Conservation (phyloP, 1,140 invertebrate species). For the Aphis gossypii region DNA sequence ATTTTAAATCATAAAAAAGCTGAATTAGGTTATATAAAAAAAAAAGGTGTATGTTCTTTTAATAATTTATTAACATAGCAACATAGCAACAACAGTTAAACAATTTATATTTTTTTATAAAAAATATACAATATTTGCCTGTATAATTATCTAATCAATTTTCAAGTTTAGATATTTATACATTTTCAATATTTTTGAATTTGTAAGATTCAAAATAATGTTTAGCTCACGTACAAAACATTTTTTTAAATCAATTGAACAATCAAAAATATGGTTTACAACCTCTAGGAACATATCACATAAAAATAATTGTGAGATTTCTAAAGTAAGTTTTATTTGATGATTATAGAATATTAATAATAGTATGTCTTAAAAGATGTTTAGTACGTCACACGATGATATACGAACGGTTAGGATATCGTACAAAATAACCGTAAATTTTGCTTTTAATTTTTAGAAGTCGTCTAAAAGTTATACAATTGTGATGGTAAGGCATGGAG, state of each 20-base stretch:
- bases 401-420: too few species aligned
- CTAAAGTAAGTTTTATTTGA: neutral
- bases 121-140: neutral
- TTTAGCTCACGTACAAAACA: neutral
- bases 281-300: neutral
- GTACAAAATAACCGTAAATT: neutral
- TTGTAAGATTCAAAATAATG: neutral
- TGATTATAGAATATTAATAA: neutral
- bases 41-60: too few species aligned
- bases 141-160: neutral
- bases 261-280: neutral
- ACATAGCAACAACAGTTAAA: neutral
- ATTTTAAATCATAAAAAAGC: too few species aligned
- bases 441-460: neutral
- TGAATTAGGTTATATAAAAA: too few species aligned
- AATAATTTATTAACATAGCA: too few species aligned
- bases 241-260: neutral
- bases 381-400: too few species aligned
- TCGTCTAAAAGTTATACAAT: conserved; percentile 66
- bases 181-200: too few species aligned
- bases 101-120: neutral
- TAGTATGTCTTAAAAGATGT: neutral
- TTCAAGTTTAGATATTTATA: neutral
- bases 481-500: conserved; percentile 75
- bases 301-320: neutral